These are phyloP conservation scores for Zapus hudsonius DNA, from an alignment of 2,113 vertebrate genomes.

Conservation along the genomic window DNA sequence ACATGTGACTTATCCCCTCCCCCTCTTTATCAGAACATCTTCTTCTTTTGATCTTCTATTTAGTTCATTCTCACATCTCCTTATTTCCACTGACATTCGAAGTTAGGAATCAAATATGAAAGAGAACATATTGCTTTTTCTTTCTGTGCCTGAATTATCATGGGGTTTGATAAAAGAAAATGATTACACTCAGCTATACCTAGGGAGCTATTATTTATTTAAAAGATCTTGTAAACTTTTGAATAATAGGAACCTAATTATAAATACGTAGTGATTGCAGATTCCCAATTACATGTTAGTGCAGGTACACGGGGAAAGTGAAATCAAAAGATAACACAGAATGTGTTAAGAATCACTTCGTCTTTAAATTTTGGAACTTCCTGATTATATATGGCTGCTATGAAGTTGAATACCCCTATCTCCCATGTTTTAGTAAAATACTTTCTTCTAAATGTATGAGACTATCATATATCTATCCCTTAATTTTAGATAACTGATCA, in stretches of 20 bases:
- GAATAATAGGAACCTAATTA: not conserved
- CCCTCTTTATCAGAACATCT: too few species aligned
- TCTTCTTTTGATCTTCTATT: too few species aligned
- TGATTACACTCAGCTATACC: not conserved
- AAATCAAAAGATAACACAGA: not conserved
- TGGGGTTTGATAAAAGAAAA: too few species aligned
- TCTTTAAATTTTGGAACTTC: not conserved
- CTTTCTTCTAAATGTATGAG: not conserved
- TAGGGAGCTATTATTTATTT: not conserved
- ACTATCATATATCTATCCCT: not conserved
- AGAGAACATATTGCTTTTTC: too few species aligned
- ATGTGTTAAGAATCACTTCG: not conserved
- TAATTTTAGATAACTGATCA: not conserved
- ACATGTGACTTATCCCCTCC: too few species aligned
- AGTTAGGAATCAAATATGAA: too few species aligned
- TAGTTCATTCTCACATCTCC: too few species aligned
- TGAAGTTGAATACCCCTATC: not conserved
- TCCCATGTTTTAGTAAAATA: not conserved
- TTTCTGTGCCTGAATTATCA: too few species aligned
- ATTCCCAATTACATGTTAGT: not conserved
- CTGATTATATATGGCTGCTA: too few species aligned
- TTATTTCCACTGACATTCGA: too few species aligned
- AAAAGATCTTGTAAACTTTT: not conserved
- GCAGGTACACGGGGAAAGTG: not conserved
- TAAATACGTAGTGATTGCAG: not conserved